Evolutionary conservation across 1,140 invertebrate genomes (phyloP).

Genomic region (Coptotermes formosanus): DNA sequence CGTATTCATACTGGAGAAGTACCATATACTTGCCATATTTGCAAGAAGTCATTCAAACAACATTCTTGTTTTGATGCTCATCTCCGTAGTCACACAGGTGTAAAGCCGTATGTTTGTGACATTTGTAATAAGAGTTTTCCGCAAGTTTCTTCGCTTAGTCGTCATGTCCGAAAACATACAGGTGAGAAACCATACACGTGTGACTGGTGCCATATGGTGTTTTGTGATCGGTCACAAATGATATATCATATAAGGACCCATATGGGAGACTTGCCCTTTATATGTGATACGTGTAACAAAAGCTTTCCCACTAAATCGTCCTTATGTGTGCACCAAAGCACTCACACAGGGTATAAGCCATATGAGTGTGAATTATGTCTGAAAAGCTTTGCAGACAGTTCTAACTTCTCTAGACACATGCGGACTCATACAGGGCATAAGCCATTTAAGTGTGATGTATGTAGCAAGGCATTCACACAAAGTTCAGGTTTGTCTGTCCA

Average conservation of each 20-base stretch:
- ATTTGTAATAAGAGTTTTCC: too few species aligned
- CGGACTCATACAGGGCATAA: slow-evolving; percentile 51
- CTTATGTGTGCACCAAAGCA: slow-evolving; percentile 19
- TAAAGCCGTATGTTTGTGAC: too few species aligned
- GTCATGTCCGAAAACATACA: too few species aligned
- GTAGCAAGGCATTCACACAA: slow-evolving; percentile 40
- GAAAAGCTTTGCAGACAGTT: slow-evolving; percentile 55
- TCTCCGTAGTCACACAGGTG: too few species aligned
- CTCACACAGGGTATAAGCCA: slow-evolving; percentile 29
- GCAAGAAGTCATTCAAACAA: too few species aligned
- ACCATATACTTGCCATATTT: neutral
- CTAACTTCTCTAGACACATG: slow-evolving; percentile 53
- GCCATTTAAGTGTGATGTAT: slow-evolving; percentile 60
- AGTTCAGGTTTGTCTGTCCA: slow-evolving; percentile 10
- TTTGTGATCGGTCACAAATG: too few species aligned
- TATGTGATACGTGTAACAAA: slow-evolving; percentile 22
- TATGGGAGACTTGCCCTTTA: too few species aligned
- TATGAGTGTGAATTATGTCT: slow-evolving; percentile 45
- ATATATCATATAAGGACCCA: too few species aligned
- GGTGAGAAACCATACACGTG: too few species aligned
- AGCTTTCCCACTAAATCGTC: neutral
- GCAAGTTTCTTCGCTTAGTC: too few species aligned
- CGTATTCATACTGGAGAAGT: slow-evolving; percentile 23
- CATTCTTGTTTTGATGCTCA: too few species aligned
- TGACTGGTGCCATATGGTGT: too few species aligned